Base-by-base conservation (phyloP, 35 echinoderm and acorn worm genomes). In the Apostichopus californicus region DNA sequence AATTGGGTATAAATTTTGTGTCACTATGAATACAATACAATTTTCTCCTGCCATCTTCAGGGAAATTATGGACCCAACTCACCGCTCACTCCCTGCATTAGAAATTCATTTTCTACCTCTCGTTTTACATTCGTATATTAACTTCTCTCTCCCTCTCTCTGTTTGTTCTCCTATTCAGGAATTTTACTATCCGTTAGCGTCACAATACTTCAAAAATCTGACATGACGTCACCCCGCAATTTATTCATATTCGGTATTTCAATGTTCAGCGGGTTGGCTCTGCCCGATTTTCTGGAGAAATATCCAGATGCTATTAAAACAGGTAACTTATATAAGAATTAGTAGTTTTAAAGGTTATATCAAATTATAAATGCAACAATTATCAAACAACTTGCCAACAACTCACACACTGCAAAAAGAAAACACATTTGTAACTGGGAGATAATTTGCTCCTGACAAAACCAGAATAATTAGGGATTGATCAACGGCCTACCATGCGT, bases 181-280 rank as follows among this genome's bases (percentile, higher is more conserved):
- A 87, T 87, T 10, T 26, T 87, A 66, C 6, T 87, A 87, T 87
- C 84, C 10, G 84, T 87, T 20, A 63, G 54, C 84, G 10, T 87
- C 54, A 87, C 84, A 8, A 87, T 87, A 3, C 54, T 87, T n/a
- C 12, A 18, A 13, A 87, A 26, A 9, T 22, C 55, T 12, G 84
- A 87, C 61, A 87, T 87, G 17, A n/a, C 56, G 17, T 87, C 84
- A 10, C 84, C 84, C 14, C 84, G 84, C 3, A 87, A 87, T 22
- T 87, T 66, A 58, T 87, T 87, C n/a, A 87, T 87, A 8, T 56
- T 60, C 24, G 84, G 84, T 87, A 25, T 87, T 5, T 58, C 84
- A 21, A 58, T 87, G 28, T 87, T 58, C 60, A 14, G 55, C 23
- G 84, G 84, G 13, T 26, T 61, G 55, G 54, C 56, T 14, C 8